These are phyloP conservation scores for Neoitamus cyanurus DNA, from an alignment of 2,888 invertebrate species.

Conservation along the genomic window DNA sequence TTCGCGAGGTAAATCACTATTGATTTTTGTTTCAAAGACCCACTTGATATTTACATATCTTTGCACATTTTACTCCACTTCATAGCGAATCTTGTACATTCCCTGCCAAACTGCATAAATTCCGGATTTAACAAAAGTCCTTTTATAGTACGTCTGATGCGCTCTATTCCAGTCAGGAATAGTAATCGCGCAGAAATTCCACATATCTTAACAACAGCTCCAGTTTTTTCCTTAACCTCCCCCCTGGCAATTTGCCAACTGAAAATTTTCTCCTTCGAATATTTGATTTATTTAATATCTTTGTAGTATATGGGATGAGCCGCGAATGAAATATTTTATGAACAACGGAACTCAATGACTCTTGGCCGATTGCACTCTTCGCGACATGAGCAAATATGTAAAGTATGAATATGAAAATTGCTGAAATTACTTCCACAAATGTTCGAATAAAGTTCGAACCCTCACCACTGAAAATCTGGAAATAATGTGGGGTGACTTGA, in stretches of 20 bases:
- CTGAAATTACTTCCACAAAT: not conserved
- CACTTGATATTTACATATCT: conserved; percentile 10
- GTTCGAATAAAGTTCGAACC: not conserved
- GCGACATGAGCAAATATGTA: not conserved
- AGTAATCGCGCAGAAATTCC: not conserved
- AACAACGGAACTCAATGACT: not conserved
- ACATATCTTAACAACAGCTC: not conserved
- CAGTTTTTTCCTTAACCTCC: not conserved
- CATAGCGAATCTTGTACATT: not conserved
- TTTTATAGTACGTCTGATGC: not conserved
- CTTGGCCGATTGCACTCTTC: not conserved
- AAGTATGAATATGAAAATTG: not conserved
- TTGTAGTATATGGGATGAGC: not conserved
- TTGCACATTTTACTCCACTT: not conserved
- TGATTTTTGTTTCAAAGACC: conserved; percentile 20
- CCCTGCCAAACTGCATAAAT: conserved; percentile 17
- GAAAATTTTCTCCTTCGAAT: not conserved
- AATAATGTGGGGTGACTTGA: not conserved
- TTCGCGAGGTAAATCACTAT: conserved; percentile 15
- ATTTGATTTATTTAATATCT: conserved; percentile 17
- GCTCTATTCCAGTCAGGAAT: not conserved
- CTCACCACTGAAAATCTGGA: not conserved
- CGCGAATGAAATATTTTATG: not conserved
- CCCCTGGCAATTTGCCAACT: not conserved
- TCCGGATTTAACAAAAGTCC: conserved; percentile 13